A percentile compares a stretch with the other conserved stretches of the same genome.
Conservation (phyloP, 2,888 invertebrate species). For the Leptopilina myrica region DNA sequence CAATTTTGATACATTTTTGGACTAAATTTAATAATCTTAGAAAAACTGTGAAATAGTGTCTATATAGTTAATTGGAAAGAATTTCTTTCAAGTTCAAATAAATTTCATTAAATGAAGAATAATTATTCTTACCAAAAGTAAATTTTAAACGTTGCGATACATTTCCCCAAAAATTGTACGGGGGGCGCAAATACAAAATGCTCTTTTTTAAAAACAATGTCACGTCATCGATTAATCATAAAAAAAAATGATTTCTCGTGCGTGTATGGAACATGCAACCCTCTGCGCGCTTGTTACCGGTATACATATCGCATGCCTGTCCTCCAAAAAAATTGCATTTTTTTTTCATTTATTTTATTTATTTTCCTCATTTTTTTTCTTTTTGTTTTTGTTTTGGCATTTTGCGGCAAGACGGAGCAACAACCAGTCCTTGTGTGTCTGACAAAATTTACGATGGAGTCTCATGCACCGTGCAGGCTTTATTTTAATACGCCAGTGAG, state of each 20-base stretch:
- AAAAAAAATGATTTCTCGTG: conserved; percentile 39
- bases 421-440: conserved; percentile 69
- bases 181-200: conserved; percentile 17
- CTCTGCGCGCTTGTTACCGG: conserved; percentile 61
- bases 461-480: conserved; percentile 69
- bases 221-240: conserved; percentile 34
- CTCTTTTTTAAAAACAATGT: conserved; percentile 34
- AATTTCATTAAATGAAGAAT: no score
- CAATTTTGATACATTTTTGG: no score
- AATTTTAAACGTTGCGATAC: conserved; percentile 3
- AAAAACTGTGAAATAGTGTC: no score
- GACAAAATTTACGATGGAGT: conserved; percentile 71
- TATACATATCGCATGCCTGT: conserved; percentile 69
- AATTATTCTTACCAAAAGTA: neutral
- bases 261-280: conserved; percentile 36
- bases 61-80: no score
- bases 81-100: no score
- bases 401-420: conserved; percentile 67
- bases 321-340: conserved; percentile 58
- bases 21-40: no score
- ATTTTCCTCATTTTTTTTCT: conserved; percentile 65
- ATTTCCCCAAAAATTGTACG: neutral
- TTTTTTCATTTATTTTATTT: no score
- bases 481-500: conserved; percentile 69
- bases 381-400: conserved; percentile 45